Base-by-base conservation (phyloP, 1,140 invertebrate genomes). In the Spodoptera litura region DNA sequence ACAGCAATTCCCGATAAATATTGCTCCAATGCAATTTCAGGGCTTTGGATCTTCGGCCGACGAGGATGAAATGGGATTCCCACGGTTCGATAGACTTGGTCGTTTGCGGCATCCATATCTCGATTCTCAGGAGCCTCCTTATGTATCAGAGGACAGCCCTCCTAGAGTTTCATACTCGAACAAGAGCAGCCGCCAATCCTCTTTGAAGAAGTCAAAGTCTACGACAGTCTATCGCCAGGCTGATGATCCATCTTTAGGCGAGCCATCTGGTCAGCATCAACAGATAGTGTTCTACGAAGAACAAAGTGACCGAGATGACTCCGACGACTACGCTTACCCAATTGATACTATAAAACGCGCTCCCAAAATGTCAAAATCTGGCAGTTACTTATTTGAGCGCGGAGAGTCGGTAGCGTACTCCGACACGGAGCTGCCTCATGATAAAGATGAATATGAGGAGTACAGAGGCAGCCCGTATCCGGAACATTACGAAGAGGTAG, bases 51-150 rank as follows among this genome's bases (percentile, higher is more conserved):
- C 95, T 85, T 95, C 95, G 8, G 95, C 95, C 79, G 95, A 96
- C 84, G 95, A 96, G 72, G 95, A 96, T 80, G 95, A 96, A 88
- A 96, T 96, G 95, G 95, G 95, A 12, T 96, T 96, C 81, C 95
- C 95, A 12, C 89, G 95, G 15, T 96, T 96, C 59, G 95, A 96
- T 87, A 93, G 95, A 51, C 81, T 96, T 35, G 94, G 95, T 52
- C 95, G 96, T 3, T 85, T 95, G 71, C 90, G 94, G 27, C 94
- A 95, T 81, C 94, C 94, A 5, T 95, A 95, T 80, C 88, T 95
- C 0, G 94, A 95, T 81, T 91, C 93, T 25, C 94, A 95, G 73
- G 92, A 94, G 81, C 90, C 93, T 11, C 84, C 88, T 35, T 94
- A 95, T 74, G 89, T 93, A 11, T 83, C 90, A 2, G 91, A 92